These are phyloP conservation scores for Vanessa tameamea DNA, from an alignment of 1,140 invertebrate species.

Conservation along the genomic window DNA sequence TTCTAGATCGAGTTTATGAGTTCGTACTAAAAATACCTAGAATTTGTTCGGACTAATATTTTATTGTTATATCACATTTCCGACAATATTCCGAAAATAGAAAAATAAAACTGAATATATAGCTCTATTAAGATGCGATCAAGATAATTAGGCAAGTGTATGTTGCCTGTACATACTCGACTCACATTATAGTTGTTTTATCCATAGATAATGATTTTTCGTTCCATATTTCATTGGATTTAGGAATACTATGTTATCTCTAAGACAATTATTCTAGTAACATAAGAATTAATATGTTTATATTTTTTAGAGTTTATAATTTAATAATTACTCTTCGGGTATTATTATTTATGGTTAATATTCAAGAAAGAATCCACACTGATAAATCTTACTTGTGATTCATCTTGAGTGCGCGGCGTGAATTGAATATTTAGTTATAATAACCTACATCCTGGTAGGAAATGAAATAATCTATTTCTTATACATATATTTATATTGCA, in stretches of 20 bases:
- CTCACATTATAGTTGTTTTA: too few species aligned
- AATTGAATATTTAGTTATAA: slow-evolving; percentile 40
- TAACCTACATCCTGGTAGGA: slow-evolving; percentile 42
- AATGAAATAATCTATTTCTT: slow-evolving; percentile 35
- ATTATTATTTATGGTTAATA: slow-evolving; percentile 30
- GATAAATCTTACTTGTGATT: slow-evolving; percentile 40
- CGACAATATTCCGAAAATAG: neutral
- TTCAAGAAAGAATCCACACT: slow-evolving; percentile 33
- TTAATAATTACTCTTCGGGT: slow-evolving; percentile 8
- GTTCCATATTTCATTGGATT: too few species aligned
- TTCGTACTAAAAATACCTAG: slow-evolving; percentile 12
- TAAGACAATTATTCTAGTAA: neutral
- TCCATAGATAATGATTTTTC: too few species aligned
- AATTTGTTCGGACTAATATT: neutral
- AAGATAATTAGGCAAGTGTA: neutral
- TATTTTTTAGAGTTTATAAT: neutral
- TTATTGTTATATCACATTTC: slow-evolving; percentile 2
- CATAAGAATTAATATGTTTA: neutral
- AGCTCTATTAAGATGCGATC: neutral
- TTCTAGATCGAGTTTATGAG: slow-evolving; percentile 25
- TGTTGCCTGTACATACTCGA: neutral
- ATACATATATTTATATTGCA: slow-evolving; percentile 13
- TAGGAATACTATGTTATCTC: neutral
- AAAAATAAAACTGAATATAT: neutral
- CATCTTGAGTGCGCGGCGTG: slow-evolving; percentile 35